phyloP scores from a whole-genome alignment of 2,888 invertebrate species.

The Beris chalybata region DNA sequence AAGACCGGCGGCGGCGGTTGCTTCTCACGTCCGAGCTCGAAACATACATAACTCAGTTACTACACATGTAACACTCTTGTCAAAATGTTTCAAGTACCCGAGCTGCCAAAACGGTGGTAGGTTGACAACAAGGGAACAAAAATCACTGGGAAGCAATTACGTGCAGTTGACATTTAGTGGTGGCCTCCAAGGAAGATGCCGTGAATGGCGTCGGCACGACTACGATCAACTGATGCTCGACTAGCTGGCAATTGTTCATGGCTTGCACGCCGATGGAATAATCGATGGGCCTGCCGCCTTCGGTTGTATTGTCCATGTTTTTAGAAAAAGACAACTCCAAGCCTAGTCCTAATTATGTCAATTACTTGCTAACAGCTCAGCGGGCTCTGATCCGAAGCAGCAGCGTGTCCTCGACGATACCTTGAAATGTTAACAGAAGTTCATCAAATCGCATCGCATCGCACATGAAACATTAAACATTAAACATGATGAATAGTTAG shows the following conservation, averaged over 20 bases:
- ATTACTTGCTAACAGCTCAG: slow-evolving; percentile 20
- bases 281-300: neutral
- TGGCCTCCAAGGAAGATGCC: neutral
- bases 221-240: neutral
- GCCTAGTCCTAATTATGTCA: slow-evolving; percentile 32
- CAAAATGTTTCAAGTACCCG: slow-evolving; percentile 17
- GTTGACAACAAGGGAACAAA: slow-evolving; percentile 32
- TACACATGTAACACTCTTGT: slow-evolving; percentile 27
- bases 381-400: slow-evolving; percentile 1
- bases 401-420: slow-evolving; percentile 19
- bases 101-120: slow-evolving; percentile 23
- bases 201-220: neutral
- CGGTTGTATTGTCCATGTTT: too few species aligned
- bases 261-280: neutral
- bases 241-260: neutral
- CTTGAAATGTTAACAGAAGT: too few species aligned
- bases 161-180: slow-evolving; percentile 33
- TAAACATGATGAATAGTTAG: too few species aligned
- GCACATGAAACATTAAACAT: too few species aligned
- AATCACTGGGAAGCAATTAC: slow-evolving; percentile 10
- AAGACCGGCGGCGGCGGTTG: slow-evolving; percentile 12
- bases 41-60: slow-evolving; percentile 32
- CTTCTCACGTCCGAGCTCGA: neutral
- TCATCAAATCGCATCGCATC: too few species aligned
- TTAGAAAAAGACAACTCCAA: slow-evolving; percentile 7